Conservation (phyloP, 2,888 invertebrate species). For the Tetranychus truncatus region DNA sequence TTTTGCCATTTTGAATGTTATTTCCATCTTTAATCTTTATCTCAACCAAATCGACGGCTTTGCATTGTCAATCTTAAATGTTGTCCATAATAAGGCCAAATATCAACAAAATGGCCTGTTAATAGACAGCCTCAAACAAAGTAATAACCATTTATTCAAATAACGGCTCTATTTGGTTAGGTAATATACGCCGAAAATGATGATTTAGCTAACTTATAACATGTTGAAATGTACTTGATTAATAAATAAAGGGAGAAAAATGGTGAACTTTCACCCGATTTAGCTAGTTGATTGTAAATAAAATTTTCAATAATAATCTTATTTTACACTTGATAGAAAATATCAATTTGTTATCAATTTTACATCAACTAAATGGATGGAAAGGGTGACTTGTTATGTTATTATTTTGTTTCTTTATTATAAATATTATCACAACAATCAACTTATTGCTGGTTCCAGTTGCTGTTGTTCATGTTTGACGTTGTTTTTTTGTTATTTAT, state of each 20-base stretch:
- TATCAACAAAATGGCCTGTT: no score
- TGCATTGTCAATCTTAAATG: no score
- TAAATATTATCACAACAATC: neutral
- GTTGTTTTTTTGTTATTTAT: neutral
- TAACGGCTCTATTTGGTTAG: no score
- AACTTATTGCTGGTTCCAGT: neutral
- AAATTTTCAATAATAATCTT: neutral
- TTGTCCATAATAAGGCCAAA: no score
- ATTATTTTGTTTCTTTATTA: neutral
- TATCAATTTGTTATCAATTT: neutral
- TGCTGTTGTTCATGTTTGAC: neutral
- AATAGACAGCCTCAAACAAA: no score
- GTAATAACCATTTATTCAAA: no score
- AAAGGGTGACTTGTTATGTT: neutral
- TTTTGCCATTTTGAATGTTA: no score
- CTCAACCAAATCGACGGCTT: no score
- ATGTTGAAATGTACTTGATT: neutral
- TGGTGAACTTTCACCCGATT: neutral
- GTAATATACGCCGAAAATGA: no score
- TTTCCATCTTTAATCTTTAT: no score
- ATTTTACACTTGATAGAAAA: neutral
- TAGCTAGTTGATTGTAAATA: neutral
- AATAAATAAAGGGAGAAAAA: neutral
- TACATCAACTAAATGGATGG: neutral
- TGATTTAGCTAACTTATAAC: no score